These are phyloP conservation scores for Nasonovia ribisnigri DNA, from an alignment of 2,888 invertebrate genomes.

Conservation along the genomic window DNA sequence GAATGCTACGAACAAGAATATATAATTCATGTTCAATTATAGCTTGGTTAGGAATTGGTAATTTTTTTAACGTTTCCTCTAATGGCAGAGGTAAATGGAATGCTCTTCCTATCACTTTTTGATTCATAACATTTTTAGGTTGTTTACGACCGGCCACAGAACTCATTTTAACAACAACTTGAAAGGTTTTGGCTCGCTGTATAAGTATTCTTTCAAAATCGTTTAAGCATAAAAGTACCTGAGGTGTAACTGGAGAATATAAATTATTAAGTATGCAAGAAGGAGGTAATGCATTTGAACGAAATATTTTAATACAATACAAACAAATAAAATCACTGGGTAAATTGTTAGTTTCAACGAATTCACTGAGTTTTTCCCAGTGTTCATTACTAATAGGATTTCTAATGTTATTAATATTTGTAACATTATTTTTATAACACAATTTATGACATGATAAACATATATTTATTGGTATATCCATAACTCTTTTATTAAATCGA, in stretches of 20 bases:
- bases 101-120: not conserved
- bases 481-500: constrained; percentile 22
- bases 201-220: constrained; percentile 41
- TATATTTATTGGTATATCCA: constrained; percentile 30
- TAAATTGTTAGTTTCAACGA: constrained; percentile 29
- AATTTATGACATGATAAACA: constrained; percentile 29
- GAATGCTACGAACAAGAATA: not conserved
- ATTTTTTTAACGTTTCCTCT: not conserved
- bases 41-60: not conserved
- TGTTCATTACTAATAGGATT: constrained; percentile 36
- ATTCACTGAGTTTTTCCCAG: constrained; percentile 25
- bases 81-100: not conserved
- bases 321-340: constrained; percentile 8
- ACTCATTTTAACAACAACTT: not conserved
- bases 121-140: not conserved
- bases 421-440: constrained; percentile 31
- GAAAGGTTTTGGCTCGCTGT: not conserved
- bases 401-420: constrained; percentile 28
- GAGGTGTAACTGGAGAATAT: constrained; percentile 26
- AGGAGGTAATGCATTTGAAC: constrained; percentile 30
- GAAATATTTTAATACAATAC: constrained; percentile 24
- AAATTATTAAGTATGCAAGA: constrained; percentile 23
- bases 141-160: not conserved
- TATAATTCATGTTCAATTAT: not conserved
- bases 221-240: constrained; percentile 66